These are phyloP conservation scores for Melanotaenia boesemani DNA, from an alignment of 2,797 vertebrate genomes.

Conservation along the genomic window DNA sequence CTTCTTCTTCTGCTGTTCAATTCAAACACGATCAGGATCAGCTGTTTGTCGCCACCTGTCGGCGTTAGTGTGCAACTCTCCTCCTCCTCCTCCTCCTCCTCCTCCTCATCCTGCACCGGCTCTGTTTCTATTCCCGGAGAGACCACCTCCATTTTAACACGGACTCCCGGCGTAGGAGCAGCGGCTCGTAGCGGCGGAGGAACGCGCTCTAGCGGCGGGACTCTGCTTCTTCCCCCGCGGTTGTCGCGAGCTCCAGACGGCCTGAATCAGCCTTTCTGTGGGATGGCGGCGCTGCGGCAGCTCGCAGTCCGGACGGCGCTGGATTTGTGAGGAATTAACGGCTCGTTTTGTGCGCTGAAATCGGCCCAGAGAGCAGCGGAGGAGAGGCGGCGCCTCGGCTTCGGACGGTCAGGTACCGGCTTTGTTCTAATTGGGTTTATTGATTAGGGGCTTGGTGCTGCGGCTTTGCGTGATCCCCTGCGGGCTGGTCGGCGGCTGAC, in stretches of 20 bases:
- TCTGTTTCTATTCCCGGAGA: constrained; percentile 22
- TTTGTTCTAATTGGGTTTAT: constrained; percentile 51
- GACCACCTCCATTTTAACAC: constrained; percentile 65
- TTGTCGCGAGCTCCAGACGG: background rate
- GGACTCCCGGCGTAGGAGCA: background rate
- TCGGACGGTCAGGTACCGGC: constrained; percentile 61
- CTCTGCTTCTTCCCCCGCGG: background rate
- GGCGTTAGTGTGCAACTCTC: background rate
- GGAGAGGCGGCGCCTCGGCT: constrained; percentile 13
- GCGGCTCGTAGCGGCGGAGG: constrained; percentile 24
- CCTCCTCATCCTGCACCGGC: background rate
- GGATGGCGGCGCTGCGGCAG: constrained; percentile 55
- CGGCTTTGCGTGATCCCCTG: constrained; percentile 58
- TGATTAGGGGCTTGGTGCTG: constrained; percentile 19
- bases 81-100: background rate
- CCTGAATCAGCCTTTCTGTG: constrained; percentile 7
- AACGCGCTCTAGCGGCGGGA: constrained; percentile 15
- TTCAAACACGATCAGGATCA: constrained; percentile 11
- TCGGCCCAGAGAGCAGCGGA: background rate
- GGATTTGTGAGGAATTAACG: constrained; percentile 47
- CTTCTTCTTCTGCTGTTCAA: too few relatives aligned
- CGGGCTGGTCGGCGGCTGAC: constrained; percentile 3
- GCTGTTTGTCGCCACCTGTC: constrained; percentile 15
- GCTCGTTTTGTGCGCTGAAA: constrained; percentile 14
- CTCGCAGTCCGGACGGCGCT: constrained; percentile 27